These are phyloP conservation scores for Synanthedon formicaeformis DNA, from an alignment of 2,888 invertebrate species.

Conservation along the genomic window DNA sequence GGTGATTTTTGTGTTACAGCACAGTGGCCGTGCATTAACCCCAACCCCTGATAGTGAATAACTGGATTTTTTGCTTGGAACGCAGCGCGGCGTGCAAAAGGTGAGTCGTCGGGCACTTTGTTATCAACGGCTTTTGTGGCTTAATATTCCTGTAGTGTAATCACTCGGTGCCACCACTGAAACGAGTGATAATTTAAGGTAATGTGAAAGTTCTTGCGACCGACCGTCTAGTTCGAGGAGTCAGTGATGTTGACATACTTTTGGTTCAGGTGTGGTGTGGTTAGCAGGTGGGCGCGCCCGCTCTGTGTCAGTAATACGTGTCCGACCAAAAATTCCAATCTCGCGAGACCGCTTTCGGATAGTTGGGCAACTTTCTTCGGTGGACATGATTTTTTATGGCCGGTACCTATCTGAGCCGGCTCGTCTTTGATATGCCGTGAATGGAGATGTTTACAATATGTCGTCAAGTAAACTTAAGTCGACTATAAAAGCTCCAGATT, in stretches of 20 bases:
- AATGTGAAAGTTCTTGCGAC: slow-evolving; percentile 67
- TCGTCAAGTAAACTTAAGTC: background rate
- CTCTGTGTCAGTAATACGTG: slow-evolving; percentile 47
- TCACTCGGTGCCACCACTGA: slow-evolving; percentile 26
- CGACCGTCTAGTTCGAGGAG: slow-evolving; percentile 55
- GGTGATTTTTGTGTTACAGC: slow-evolving; percentile 59
- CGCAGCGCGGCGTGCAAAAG: slow-evolving; percentile 56
- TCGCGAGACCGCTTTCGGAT: slow-evolving; percentile 53
- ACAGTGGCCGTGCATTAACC: slow-evolving; percentile 64
- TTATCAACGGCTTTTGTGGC: background rate
- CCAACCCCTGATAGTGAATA: slow-evolving; percentile 64
- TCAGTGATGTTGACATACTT: slow-evolving; percentile 63
- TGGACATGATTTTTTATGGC: slow-evolving; percentile 17
- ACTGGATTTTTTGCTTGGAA: slow-evolving; percentile 57
- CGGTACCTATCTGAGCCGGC: slow-evolving; percentile 11
- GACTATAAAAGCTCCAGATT: slow-evolving; percentile 11
- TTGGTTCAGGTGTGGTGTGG: slow-evolving; percentile 58
- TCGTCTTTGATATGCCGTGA: slow-evolving; percentile 10
- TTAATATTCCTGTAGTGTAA: slow-evolving; percentile 8
- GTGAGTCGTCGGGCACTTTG: slow-evolving; percentile 26
- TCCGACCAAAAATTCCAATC: slow-evolving; percentile 61
- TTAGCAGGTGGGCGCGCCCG: slow-evolving; percentile 61
- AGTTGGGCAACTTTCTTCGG: slow-evolving; percentile 57
- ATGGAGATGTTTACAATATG: slow-evolving; percentile 10
- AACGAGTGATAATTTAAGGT: slow-evolving; percentile 59